Evolutionary conservation across 2,113 vertebrate species (phyloP).

Genomic region (Elaphurus davidianus): DNA sequence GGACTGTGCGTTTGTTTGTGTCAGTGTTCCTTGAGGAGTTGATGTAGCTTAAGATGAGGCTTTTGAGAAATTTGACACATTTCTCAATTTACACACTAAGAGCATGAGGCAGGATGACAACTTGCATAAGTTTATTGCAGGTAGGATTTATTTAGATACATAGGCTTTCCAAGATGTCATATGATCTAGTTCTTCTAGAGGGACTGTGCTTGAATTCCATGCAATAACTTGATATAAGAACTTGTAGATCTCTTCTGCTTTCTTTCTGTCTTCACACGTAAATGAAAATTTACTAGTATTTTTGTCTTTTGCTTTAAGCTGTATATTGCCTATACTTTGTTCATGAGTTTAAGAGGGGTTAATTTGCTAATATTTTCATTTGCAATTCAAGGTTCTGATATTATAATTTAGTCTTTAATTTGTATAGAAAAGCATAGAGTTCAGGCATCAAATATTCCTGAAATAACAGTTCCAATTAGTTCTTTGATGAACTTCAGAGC

Average conservation of each 20-base stretch:
- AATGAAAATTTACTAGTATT: neutral
- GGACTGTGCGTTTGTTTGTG: neutral
- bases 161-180: neutral
- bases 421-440: neutral
- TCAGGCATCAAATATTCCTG: neutral
- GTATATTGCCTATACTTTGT: neutral
- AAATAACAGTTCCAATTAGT: slow-evolving; percentile 29
- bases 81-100: neutral
- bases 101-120: neutral
- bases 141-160: neutral
- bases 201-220: neutral
- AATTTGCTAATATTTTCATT: slow-evolving; percentile 5
- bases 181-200: neutral
- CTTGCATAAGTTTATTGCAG: neutral
- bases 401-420: slow-evolving; percentile 20
- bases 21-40: neutral
- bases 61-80: neutral
- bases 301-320: neutral
- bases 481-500: slow-evolving; percentile 28
- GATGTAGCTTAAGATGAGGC: neutral
- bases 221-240: neutral
- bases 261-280: neutral
- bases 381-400: neutral
- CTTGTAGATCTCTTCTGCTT: neutral
- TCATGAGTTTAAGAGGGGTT: slow-evolving; percentile 23